Conservation (phyloP, 2,113 vertebrate genomes). For the Rhea pennata region DNA sequence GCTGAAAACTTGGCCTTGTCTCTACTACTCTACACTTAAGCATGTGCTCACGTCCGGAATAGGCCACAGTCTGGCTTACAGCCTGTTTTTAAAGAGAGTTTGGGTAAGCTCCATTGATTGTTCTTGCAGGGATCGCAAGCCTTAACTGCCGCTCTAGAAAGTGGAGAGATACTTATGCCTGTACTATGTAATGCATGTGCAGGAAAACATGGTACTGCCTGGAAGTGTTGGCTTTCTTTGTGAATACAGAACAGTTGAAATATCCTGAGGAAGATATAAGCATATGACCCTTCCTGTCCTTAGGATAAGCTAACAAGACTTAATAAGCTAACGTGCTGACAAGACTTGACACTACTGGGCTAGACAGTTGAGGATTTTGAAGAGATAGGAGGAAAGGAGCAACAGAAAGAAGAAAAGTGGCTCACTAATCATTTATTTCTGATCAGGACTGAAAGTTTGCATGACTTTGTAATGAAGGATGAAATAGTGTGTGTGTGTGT, state of each 20-base stretch:
- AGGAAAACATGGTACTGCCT: neutral
- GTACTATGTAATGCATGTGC: neutral
- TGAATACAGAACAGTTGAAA: neutral
- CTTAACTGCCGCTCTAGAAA: neutral
- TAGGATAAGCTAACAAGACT: neutral
- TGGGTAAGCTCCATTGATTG: neutral
- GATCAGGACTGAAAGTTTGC: neutral
- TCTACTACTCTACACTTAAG: neutral
- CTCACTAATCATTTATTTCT: neutral
- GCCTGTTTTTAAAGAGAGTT: neutral
- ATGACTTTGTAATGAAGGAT: neutral
- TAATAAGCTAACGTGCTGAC: neutral
- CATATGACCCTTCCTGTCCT: neutral
- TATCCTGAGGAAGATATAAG: neutral
- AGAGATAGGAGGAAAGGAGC: neutral
- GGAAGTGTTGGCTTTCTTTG: neutral
- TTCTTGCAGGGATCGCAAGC: neutral
- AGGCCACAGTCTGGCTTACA: neutral
- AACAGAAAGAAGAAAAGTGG: neutral
- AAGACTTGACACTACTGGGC: neutral
- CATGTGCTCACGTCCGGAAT: neutral
- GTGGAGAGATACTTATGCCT: neutral
- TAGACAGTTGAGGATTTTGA: neutral
- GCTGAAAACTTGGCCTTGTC: neutral
- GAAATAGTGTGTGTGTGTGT: neutral